Evolutionary conservation across 1,140 invertebrate species (phyloP).

Genomic region (Galleria mellonella): DNA sequence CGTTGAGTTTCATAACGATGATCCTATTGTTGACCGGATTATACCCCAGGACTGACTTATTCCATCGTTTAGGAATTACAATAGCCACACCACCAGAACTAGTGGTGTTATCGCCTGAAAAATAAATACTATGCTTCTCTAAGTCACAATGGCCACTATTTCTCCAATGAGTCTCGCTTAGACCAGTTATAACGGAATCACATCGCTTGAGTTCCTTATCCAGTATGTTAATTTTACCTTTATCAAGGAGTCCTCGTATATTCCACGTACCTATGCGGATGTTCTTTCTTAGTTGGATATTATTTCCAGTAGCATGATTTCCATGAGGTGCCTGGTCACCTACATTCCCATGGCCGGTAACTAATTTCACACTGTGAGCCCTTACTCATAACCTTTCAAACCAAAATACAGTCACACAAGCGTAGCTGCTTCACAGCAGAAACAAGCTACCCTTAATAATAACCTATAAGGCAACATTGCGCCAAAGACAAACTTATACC

Average conservation of each 20-base stretch:
- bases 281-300: background rate
- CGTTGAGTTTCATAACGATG: background rate
- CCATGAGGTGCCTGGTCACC: conserved; percentile 6
- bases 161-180: background rate
- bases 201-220: background rate
- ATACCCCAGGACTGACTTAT: background rate
- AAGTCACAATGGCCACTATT: background rate
- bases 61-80: background rate
- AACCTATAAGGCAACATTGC: too few relatives aligned
- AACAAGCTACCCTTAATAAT: too few relatives aligned
- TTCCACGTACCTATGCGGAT: conserved; percentile 14
- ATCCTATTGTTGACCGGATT: background rate
- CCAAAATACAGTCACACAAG: too few relatives aligned
- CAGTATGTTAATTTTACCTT: background rate
- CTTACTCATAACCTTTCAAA: too few relatives aligned
- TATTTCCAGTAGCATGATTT: conserved; percentile 14
- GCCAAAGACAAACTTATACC: too few relatives aligned
- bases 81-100: background rate
- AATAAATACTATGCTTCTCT: background rate
- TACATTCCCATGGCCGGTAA: background rate
- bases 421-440: too few relatives aligned
- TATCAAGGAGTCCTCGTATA: conserved; percentile 7
- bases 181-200: background rate
- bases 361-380: conserved; percentile 12
- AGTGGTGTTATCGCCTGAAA: background rate